A percentile compares a stretch with the other conserved stretches of the same genome.
Evolutionary conservation across 2,888 invertebrate species (phyloP).

Genomic region (Cepaea hortensis): DNA sequence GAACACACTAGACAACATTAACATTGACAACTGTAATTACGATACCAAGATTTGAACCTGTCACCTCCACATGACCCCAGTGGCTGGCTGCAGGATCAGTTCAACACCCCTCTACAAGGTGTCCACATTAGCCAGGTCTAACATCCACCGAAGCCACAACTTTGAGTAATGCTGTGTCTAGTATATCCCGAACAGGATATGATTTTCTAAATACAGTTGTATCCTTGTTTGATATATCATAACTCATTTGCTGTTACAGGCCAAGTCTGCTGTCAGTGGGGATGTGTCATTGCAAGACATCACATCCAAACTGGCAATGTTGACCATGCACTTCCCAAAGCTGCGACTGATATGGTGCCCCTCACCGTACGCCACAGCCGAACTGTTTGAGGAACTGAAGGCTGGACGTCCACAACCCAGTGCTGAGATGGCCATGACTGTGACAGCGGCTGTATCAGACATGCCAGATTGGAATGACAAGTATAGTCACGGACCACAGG

Average conservation of each 20-base stretch:
- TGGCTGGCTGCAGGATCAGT: too few relatives aligned
- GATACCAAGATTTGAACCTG: too few relatives aligned
- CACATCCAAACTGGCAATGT: conserved; percentile 89
- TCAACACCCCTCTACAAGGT: too few relatives aligned
- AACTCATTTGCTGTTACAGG: conserved; percentile 78
- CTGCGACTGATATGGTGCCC: conserved; percentile 96
- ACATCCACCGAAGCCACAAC: too few relatives aligned
- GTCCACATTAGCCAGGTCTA: too few relatives aligned
- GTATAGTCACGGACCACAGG: conserved; percentile 84
- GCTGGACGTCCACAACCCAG: conserved; percentile 89
- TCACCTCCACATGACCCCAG: too few relatives aligned
- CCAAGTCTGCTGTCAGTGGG: conserved; percentile 84
- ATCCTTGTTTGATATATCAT: background rate
- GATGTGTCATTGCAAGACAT: conserved; percentile 87
- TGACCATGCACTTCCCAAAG: conserved; percentile 96
- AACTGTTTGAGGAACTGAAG: conserved; percentile 95
- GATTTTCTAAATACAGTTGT: background rate
- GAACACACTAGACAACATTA: too few relatives aligned
- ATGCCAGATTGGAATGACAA: conserved; percentile 78
- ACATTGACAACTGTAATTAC: too few relatives aligned
- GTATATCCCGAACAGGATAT: background rate
- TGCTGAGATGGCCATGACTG: conserved; percentile 83
- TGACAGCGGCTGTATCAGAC: conserved; percentile 78
- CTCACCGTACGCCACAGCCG: conserved; percentile 95
- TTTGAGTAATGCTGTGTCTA: too few relatives aligned